These are phyloP conservation scores for Agriopis aurantiaria DNA, from an alignment of 2,888 invertebrate genomes.

Conservation along the genomic window DNA sequence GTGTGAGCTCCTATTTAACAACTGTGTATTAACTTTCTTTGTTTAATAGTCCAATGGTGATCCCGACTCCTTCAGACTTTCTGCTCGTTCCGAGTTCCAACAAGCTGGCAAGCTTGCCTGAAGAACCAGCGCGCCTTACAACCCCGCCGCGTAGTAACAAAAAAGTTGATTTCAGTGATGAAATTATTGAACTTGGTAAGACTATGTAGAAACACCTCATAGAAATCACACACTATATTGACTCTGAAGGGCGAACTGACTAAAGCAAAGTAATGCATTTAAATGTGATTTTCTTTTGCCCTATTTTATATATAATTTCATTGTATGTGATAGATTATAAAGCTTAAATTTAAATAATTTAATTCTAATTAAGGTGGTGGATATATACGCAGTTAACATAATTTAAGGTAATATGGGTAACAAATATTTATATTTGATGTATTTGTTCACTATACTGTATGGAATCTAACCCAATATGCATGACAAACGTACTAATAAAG, in stretches of 20 bases:
- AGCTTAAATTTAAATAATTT: too few species aligned
- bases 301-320: too few species aligned
- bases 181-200: conserved; percentile 73
- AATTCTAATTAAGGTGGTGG: not conserved
- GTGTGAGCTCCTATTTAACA: not conserved
- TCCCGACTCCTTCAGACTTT: conserved; percentile 56
- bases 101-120: conserved; percentile 60
- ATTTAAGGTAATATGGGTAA: too few species aligned
- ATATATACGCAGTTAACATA: not conserved
- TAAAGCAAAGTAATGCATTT: not conserved
- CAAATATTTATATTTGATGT: not conserved
- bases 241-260: not conserved
- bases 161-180: conserved; percentile 59
- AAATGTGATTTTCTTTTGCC: too few species aligned
- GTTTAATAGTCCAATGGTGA: conserved; percentile 58
- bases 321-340: too few species aligned
- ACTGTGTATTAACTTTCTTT: not conserved
- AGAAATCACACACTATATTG: not conserved
- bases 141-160: conserved; percentile 65
- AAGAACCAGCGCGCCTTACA: conserved; percentile 58
- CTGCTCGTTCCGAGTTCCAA: conserved; percentile 48
- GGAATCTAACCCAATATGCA: not conserved
- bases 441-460: not conserved
- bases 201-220: not conserved
- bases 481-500: not conserved